These are phyloP conservation scores for Drosophila littoralis DNA, from an alignment of 1,140 invertebrate species.

Conservation along the genomic window DNA sequence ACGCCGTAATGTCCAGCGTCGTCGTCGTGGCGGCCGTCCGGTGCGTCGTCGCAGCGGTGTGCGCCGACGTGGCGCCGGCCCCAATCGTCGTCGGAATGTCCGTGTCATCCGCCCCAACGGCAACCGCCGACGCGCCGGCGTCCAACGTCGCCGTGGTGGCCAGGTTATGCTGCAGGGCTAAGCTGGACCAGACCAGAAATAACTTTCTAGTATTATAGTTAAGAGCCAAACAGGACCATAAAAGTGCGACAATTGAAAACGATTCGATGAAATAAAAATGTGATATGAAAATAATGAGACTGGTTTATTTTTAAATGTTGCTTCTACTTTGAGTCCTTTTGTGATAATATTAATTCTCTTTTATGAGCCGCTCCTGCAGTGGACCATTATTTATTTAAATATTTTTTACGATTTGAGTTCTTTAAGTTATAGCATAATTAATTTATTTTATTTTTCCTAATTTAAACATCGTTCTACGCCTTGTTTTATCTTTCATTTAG, in stretches of 20 bases:
- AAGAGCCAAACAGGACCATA: conserved; percentile 40
- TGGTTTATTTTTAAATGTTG: neutral
- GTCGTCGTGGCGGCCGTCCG: conserved; percentile 47
- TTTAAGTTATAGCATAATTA: no score
- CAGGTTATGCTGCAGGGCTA: conserved; percentile 58
- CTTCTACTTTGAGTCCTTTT: no score
- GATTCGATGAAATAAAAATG: conserved; percentile 64
- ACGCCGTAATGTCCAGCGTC: conserved; percentile 54
- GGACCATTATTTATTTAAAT: no score
- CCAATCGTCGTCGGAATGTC: conserved; percentile 13
- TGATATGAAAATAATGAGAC: conserved; percentile 49
- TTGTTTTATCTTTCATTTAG: neutral
- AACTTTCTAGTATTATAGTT: conserved; percentile 74
- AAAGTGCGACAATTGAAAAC: conserved; percentile 31
- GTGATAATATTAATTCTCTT: no score
- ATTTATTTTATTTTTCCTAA: no score
- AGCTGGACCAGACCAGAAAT: neutral
- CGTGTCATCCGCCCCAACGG: conserved; percentile 4
- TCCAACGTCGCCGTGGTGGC: conserved; percentile 53
- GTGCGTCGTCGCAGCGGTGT: conserved; percentile 12
- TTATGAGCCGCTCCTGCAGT: no score
- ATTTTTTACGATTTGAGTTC: no score
- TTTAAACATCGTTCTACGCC: neutral
- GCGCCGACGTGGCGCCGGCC: conserved; percentile 24
- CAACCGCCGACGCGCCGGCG: conserved; percentile 29